Evolutionary conservation across 1,140 invertebrate species (phyloP), one percentile per base, ranked within the genome.

Genomic region (Bombus vancouverensis): DNA sequence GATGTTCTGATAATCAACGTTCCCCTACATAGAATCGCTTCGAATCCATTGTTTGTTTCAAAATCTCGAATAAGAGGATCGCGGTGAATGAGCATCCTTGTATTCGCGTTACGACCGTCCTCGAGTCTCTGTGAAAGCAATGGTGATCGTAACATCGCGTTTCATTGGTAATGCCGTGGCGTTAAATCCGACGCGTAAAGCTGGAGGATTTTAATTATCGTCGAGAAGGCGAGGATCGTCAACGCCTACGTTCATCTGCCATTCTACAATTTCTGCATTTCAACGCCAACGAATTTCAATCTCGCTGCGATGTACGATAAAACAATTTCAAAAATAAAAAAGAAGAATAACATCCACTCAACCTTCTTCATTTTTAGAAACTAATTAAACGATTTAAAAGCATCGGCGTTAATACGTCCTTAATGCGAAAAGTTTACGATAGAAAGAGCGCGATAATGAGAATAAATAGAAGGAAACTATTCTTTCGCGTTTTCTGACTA

Each of bases 161-260:
- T 62, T 73, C 79, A 59, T 62, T 15, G 70, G 12, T n/a, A 22
- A 34, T 39, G 28, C 12, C 37, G 3, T 25, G 34, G 34, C 34
- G 66, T 68, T n/a, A 42, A 78, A 78, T 25, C 39, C 59, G 37
- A 25, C 65, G 44, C 44, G 68, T 62, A 73, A 72, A 81, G 37
- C 37, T 22, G 53, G 13, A 44, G 13, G 53, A 81, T 57, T 81
- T 73, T 81, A 73, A 81, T 73, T 81, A 72, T 70, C 25, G 68
- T 25, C 0, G 47, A 22, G 53, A n/a, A 42, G 47, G 0, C 59
- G 62, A 59, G 53, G 53, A 34, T 72, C 79, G 22, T 22, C 68
- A 34, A 34, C 66, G 12, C 68, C 79, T 70, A 57, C 79, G 68
- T 4, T 62, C 28, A 25, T 57, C 25, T 6, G 12, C 34, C 28